Conservation (phyloP, 2,888 invertebrate species). For the Chrysolina oricalcia region DNA sequence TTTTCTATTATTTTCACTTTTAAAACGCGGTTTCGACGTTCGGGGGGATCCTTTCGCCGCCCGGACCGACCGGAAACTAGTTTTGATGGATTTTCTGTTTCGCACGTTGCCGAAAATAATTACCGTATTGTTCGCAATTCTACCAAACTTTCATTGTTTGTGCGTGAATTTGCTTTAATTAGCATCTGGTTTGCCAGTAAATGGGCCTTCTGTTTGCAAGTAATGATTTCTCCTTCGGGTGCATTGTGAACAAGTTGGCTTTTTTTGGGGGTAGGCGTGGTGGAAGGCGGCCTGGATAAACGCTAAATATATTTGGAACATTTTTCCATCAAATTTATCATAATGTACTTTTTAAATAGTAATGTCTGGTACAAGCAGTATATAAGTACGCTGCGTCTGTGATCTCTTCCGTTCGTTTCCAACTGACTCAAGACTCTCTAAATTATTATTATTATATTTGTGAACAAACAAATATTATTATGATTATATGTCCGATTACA, state of each 20-base stretch:
- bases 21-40: constrained; percentile 64
- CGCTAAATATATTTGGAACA: too few relatives aligned
- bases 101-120: constrained; percentile 23
- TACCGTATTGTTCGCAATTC: constrained; percentile 14
- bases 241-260: constrained; percentile 15
- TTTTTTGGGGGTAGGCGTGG: background rate
- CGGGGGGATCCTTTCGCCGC: constrained; percentile 39
- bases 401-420: too few relatives aligned
- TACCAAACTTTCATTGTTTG: constrained; percentile 25
- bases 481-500: too few relatives aligned
- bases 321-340: too few relatives aligned
- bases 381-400: too few relatives aligned
- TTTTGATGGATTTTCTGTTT: constrained; percentile 21
- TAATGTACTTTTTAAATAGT: too few relatives aligned
- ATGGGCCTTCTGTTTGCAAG: background rate
- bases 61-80: constrained; percentile 26
- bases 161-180: constrained; percentile 24
- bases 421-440: too few relatives aligned
- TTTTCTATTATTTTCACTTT: constrained; percentile 72
- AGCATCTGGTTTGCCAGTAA: constrained; percentile 10
- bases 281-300: too few relatives aligned
- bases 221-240: constrained; percentile 14
- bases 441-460: too few relatives aligned
- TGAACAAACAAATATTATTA: too few relatives aligned
- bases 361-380: too few relatives aligned